A percentile compares a stretch with the other conserved stretches of the same genome.
These are phyloP conservation scores for Calcarius lapponicus DNA, from an alignment of 2,797 vertebrate species.

Conservation along the genomic window DNA sequence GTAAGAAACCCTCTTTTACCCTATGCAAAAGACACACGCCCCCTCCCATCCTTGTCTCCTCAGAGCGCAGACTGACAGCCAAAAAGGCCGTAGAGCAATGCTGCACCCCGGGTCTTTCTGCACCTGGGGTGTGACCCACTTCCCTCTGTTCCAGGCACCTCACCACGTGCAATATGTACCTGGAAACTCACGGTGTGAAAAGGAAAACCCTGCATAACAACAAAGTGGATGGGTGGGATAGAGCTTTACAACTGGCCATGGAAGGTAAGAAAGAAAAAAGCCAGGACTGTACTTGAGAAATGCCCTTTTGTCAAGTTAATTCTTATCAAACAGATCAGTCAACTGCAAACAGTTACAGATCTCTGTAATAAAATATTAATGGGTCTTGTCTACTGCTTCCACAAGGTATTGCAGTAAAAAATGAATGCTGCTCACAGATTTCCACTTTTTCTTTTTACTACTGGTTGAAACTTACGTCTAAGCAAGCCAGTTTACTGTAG, in stretches of 20 bases:
- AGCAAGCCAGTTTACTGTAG: not conserved
- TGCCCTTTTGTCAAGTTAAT: not conserved
- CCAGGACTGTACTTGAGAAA: not conserved
- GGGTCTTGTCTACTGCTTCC: not conserved
- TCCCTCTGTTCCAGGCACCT: not conserved
- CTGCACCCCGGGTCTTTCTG: not conserved
- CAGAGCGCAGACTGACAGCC: not conserved
- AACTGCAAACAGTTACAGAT: not conserved
- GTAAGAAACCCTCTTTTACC: not conserved
- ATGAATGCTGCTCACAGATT: not conserved
- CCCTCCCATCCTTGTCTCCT: not conserved
- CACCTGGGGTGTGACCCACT: not conserved
- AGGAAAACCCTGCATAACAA: not conserved
- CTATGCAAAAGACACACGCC: not conserved
- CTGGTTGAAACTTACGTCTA: not conserved
- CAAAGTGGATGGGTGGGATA: not conserved
- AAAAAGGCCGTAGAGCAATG: not conserved
- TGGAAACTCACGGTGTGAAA: accelerated
- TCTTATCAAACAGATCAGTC: not conserved
- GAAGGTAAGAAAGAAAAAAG: not conserved
- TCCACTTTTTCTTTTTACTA: not conserved
- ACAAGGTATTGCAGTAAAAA: not conserved
- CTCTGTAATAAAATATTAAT: conserved; percentile 24
- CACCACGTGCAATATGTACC: accelerated
- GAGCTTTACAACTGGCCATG: not conserved